A percentile compares a stretch with the other conserved stretches of the same genome.
These are phyloP conservation scores for Nerophis lumbriciformis DNA, from an alignment of 2,113 vertebrate genomes.

Conservation along the genomic window DNA sequence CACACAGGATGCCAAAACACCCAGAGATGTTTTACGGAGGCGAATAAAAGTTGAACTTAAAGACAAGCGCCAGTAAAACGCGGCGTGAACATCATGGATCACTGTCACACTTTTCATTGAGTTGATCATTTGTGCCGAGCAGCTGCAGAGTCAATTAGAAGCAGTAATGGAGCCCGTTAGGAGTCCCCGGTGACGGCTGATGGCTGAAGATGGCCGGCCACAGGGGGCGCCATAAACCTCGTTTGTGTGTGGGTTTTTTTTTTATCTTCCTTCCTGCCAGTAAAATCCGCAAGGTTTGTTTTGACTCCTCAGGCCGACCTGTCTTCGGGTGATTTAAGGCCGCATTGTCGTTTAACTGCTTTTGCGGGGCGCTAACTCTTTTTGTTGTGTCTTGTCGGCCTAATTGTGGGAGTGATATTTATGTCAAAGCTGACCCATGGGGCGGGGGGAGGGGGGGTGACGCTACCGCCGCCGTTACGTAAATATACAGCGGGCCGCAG, in stretches of 20 bases:
- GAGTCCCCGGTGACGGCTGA: conserved; percentile 47
- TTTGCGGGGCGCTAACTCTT: conserved; percentile 23
- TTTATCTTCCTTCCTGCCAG: conserved; percentile 44
- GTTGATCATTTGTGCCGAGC: conserved; percentile 44
- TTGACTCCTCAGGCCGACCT: conserved; percentile 44
- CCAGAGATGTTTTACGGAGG: not conserved
- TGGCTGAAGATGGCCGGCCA: conserved; percentile 13
- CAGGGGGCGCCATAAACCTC: conserved; percentile 12
- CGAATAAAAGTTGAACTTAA: conserved; percentile 6
- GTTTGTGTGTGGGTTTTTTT: conserved; percentile 28
- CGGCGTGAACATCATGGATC: conserved; percentile 46
- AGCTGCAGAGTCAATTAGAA: conserved; percentile 46
- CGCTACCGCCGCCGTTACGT: conserved; percentile 12
- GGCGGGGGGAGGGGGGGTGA: conserved; percentile 15
- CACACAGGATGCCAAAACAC: too few species aligned
- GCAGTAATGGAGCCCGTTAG: conserved; percentile 57
- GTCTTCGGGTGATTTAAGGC: conserved; percentile 60
- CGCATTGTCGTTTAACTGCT: conserved; percentile 61
- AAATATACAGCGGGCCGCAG: conserved; percentile 34
- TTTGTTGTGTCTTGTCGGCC: conserved; percentile 27
- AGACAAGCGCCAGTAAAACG: conserved; percentile 27
- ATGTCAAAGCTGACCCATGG: conserved; percentile 28
- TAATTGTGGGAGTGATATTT: conserved; percentile 50
- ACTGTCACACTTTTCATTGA: conserved; percentile 53
- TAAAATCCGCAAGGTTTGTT: conserved; percentile 41